Percentiles rank a stretch among this genome's conserved stretches.
Evolutionary conservation across 2,113 vertebrate genomes (phyloP).

Genomic region (Regulus satrapa): DNA sequence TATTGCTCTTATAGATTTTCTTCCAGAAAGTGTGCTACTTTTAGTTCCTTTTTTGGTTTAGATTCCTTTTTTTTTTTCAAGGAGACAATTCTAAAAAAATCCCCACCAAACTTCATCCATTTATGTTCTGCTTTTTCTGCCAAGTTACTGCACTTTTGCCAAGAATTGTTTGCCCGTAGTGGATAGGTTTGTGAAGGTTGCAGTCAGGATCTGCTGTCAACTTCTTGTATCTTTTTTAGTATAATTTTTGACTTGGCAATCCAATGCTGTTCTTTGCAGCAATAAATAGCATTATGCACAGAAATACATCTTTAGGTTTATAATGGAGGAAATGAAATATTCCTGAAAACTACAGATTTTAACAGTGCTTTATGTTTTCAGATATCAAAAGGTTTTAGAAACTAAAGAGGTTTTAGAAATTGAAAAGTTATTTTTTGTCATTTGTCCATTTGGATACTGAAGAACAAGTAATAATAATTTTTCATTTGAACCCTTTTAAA

Average conservation of each 20-base stretch:
- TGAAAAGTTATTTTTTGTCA: not conserved
- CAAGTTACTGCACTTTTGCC: not conserved
- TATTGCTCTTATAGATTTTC: not conserved
- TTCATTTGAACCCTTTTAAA: not conserved
- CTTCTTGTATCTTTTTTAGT: not conserved
- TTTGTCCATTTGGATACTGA: not conserved
- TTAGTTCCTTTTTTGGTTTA: too few relatives aligned
- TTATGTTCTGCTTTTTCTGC: not conserved
- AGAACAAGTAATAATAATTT: not conserved
- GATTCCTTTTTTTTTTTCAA: not conserved
- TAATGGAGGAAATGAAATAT: not conserved
- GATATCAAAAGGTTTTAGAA: not conserved
- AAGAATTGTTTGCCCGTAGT: not conserved
- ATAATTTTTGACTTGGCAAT: not conserved
- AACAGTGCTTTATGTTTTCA: not conserved
- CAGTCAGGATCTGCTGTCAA: conserved; percentile 6
- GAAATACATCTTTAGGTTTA: not conserved
- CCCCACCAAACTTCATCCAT: not conserved
- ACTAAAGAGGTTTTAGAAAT: not conserved
- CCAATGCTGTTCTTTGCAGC: not conserved
- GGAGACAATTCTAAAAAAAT: not conserved
- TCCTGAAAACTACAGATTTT: not conserved
- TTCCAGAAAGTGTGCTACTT: not conserved
- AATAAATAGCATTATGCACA: not conserved
- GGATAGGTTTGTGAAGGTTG: not conserved